phyloP scores from a whole-genome alignment of 2,113 vertebrate genomes.

The Clarias magur region DNA sequence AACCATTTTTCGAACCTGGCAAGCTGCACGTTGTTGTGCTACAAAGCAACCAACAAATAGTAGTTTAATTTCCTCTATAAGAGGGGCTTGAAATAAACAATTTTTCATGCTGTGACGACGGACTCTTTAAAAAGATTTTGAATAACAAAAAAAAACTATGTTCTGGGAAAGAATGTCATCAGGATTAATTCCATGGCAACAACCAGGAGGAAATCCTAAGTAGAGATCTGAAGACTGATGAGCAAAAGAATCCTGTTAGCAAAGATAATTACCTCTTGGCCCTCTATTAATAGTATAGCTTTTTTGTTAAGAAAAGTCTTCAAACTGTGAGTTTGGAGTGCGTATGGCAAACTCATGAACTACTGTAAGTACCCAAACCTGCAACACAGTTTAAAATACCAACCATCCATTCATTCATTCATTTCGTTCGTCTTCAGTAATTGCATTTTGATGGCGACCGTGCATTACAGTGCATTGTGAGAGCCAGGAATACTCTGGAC shows the following conservation, averaged over 20 bases:
- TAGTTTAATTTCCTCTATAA: conserved; percentile 23
- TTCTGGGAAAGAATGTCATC: conserved; percentile 4
- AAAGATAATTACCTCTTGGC: conserved; percentile 20
- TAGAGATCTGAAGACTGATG: conserved; percentile 1
- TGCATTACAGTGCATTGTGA: neutral
- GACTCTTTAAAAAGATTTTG: neutral
- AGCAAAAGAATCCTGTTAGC: conserved; percentile 15
- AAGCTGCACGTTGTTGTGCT: neutral
- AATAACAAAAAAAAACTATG: neutral
- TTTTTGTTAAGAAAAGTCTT: neutral
- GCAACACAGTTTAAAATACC: no score
- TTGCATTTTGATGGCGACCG: neutral
- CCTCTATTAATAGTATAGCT: neutral
- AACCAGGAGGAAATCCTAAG: neutral
- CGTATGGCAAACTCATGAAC: neutral
- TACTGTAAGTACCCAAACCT: neutral
- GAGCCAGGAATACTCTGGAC: neutral
- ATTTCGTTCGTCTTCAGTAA: neutral
- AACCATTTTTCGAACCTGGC: conserved; percentile 25
- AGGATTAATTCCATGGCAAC: conserved; percentile 18
- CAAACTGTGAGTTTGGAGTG: neutral
- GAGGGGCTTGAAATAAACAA: neutral
- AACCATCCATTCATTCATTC: neutral
- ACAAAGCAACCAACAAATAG: conserved; percentile 3
- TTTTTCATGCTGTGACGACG: conserved; percentile 32